Evolutionary conservation across 2,113 vertebrate species (phyloP).

Genomic region (Coptodon rendalli): DNA sequence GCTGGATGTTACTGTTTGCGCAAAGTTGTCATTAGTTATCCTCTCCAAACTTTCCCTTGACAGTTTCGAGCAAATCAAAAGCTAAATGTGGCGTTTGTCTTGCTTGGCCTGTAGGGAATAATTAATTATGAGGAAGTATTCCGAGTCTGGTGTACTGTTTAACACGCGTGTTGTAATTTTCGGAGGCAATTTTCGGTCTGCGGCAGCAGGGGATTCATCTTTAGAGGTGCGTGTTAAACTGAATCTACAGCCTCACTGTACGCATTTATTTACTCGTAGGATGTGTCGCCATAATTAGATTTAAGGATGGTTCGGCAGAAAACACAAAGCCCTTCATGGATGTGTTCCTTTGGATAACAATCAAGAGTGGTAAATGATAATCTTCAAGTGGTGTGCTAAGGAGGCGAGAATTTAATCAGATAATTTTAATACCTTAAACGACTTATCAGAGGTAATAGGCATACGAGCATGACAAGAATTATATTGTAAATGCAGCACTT

Average conservation of each 20-base stretch:
- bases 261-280: not conserved
- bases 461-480: not conserved
- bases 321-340: not conserved
- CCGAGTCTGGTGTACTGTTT: slow-evolving; percentile 11
- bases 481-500: not conserved
- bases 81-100: slow-evolving; percentile 48
- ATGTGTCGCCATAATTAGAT: not conserved
- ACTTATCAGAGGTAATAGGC: not conserved
- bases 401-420: not conserved
- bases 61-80: slow-evolving; percentile 52
- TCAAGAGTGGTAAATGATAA: not conserved
- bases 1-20: slow-evolving; percentile 48
- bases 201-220: not conserved
- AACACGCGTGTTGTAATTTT: not conserved
- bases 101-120: slow-evolving; percentile 19
- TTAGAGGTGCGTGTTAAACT: not conserved
- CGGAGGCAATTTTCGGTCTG: not conserved
- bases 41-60: slow-evolving; percentile 52
- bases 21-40: slow-evolving; percentile 61
- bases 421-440: not conserved
- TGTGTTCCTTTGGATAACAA: not conserved
- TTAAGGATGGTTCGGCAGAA: not conserved
- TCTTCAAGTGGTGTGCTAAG: not conserved
- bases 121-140: slow-evolving; percentile 46
- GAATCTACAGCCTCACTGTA: not conserved